These are phyloP conservation scores for Leptoclinus maculatus DNA, from an alignment of 2,797 vertebrate species.

Conservation along the genomic window DNA sequence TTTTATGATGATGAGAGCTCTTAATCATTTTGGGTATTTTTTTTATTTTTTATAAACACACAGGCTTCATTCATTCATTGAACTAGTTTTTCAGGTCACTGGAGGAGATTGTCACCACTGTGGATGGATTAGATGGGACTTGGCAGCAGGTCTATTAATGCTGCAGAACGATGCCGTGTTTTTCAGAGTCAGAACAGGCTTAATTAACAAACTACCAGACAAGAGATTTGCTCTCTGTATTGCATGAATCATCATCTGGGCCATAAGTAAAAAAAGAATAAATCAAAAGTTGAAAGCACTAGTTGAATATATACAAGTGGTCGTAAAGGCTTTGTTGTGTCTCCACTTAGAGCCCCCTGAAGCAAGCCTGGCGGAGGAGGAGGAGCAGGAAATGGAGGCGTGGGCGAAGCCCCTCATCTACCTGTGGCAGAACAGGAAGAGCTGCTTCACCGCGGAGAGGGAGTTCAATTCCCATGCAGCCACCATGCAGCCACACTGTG, in stretches of 20 bases:
- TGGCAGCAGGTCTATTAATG: slow-evolving; percentile 25
- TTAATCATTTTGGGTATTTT: slow-evolving; percentile 57
- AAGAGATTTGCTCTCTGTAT: slow-evolving; percentile 5
- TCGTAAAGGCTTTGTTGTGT: slow-evolving; percentile 44
- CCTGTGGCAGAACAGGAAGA: slow-evolving; percentile 91
- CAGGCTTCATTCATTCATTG: slow-evolving; percentile 26
- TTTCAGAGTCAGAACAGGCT: slow-evolving; percentile 40
- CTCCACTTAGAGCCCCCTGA: slow-evolving; percentile 87
- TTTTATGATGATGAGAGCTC: slow-evolving; percentile 58
- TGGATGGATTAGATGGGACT: slow-evolving; percentile 47
- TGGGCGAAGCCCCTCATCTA: slow-evolving; percentile 94
- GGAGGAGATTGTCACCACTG: slow-evolving; percentile 33
- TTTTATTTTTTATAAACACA: slow-evolving; percentile 36
- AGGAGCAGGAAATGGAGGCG: slow-evolving; percentile 88
- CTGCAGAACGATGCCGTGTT: slow-evolving; percentile 17
- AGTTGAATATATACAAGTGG: slow-evolving; percentile 29
- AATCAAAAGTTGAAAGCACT: not conserved
- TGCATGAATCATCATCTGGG: slow-evolving; percentile 18
- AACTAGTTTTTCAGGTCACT: slow-evolving; percentile 37
- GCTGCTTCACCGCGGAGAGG: slow-evolving; percentile 90
- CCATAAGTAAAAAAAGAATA: not conserved
- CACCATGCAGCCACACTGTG: slow-evolving; percentile 89
- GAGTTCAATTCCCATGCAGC: slow-evolving; percentile 90
- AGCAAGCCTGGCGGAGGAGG: slow-evolving; percentile 72
- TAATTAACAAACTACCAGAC: slow-evolving; percentile 42